Conservation (phyloP, 2,797 vertebrate species). For the Rhinophrynus dorsalis region DNA sequence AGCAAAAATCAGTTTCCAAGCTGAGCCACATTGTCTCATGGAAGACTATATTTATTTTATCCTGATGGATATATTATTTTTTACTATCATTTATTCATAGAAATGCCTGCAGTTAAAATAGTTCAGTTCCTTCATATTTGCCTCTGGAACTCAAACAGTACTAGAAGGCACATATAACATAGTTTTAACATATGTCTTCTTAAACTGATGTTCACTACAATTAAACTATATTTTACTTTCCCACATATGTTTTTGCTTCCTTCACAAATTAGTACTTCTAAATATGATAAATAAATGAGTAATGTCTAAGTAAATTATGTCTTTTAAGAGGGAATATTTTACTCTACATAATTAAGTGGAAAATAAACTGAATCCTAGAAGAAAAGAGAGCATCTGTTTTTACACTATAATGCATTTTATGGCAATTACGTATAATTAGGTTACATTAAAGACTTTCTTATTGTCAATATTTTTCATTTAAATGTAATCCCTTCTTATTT, state of each 20-base stretch:
- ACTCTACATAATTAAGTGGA: constrained; percentile 17
- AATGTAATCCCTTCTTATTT: constrained; percentile 64
- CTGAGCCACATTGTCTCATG: no score
- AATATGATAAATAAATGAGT: constrained; percentile 11
- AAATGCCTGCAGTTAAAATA: no score
- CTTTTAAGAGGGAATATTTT: constrained; percentile 17
- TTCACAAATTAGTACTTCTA: not conserved
- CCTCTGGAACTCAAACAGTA: not conserved
- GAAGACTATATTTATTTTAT: no score
- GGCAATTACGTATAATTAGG: constrained; percentile 72
- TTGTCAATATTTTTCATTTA: constrained; percentile 67
- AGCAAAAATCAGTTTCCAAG: no score
- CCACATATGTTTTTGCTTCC: constrained; percentile 6
- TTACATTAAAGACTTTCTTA: constrained; percentile 66
- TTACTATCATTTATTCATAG: no score
- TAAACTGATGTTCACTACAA: not conserved
- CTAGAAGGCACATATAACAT: not conserved
- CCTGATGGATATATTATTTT: no score
- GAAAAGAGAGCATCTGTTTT: constrained; percentile 71
- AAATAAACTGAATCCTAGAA: constrained; percentile 12
- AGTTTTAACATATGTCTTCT: constrained; percentile 1
- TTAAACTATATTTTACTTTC: constrained; percentile 9
- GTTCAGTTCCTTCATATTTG: no score
- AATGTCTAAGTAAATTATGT: constrained; percentile 24
- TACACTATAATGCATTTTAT: constrained; percentile 67